These are phyloP conservation scores for Acrocyrtus sp. DNA, from an alignment of 2,888 invertebrate genomes.

Conservation along the genomic window DNA sequence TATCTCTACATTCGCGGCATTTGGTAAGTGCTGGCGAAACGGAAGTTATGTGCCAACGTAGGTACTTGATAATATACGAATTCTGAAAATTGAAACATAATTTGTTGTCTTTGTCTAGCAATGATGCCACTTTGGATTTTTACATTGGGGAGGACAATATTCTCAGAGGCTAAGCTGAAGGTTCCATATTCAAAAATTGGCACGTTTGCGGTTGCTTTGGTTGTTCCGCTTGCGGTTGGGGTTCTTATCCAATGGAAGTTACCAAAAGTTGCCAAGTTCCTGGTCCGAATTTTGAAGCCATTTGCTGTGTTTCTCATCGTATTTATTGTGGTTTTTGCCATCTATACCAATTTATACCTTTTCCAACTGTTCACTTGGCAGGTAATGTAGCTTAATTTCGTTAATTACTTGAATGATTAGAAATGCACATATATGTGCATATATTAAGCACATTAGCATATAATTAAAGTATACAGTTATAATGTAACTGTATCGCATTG, in stretches of 20 bases:
- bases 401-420: not conserved
- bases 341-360: constrained; percentile 88
- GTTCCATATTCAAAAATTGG: constrained; percentile 85
- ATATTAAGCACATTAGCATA: no score
- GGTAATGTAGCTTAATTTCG: constrained; percentile 70
- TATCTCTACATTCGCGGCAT: constrained; percentile 85
- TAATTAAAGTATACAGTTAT: not conserved
- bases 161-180: constrained; percentile 75
- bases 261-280: constrained; percentile 75
- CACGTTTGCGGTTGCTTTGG: constrained; percentile 77
- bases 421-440: not conserved
- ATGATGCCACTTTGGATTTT: constrained; percentile 94
- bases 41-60: constrained; percentile 25
- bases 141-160: constrained; percentile 81
- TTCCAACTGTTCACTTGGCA: constrained; percentile 89
- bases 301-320: constrained; percentile 82
- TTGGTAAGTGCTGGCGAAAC: no score
- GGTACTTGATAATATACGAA: not conserved
- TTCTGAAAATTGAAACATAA: constrained; percentile 2
- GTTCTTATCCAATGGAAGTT: constrained; percentile 75
- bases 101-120: constrained; percentile 68
- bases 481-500: not conserved
- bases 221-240: constrained; percentile 81
- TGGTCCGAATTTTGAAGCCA: constrained; percentile 85
- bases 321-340: constrained; percentile 87